phyloP scores from a whole-genome alignment of 2,797 vertebrate species.

The Oreochromis mossambicus region DNA sequence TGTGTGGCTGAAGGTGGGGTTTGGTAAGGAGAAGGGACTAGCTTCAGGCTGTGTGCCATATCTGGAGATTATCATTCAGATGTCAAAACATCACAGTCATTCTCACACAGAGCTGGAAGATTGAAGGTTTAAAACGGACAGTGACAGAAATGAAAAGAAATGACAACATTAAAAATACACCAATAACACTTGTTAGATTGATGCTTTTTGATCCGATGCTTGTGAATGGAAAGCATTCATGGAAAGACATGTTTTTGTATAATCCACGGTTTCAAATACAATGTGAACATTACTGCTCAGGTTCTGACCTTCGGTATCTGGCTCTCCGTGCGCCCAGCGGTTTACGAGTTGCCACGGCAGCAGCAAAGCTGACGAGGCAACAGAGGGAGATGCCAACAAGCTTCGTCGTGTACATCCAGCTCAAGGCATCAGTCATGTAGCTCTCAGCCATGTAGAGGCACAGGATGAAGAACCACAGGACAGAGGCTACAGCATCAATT shows the following conservation, averaged over 20 bases:
- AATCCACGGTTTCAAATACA: conserved; percentile 28
- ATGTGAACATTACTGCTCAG: conserved; percentile 78
- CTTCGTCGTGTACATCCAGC: conserved; percentile 85
- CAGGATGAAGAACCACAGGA: conserved; percentile 88
- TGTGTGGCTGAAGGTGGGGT: neutral
- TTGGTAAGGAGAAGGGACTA: neutral
- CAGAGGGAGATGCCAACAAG: conserved; percentile 82
- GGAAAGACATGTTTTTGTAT: neutral
- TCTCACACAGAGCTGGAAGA: neutral
- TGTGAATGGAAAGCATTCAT: neutral
- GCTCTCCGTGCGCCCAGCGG: conserved; percentile 81
- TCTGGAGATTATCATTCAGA: neutral
- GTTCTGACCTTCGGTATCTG: conserved; percentile 97
- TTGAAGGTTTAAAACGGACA: neutral
- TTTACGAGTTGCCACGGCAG: conserved; percentile 88
- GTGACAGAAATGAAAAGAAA: neutral
- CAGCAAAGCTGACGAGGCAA: conserved; percentile 90
- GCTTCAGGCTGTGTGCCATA: neutral
- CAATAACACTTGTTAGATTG: neutral
- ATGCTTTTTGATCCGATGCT: neutral
- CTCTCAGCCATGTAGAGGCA: conserved; percentile 80
- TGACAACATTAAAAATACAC: neutral
- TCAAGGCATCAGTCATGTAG: conserved; percentile 67
- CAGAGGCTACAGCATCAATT: conserved; percentile 86
- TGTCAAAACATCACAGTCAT: neutral